Evolutionary conservation across 2,797 vertebrate species (phyloP).

Genomic region (Coluber constrictor): DNA sequence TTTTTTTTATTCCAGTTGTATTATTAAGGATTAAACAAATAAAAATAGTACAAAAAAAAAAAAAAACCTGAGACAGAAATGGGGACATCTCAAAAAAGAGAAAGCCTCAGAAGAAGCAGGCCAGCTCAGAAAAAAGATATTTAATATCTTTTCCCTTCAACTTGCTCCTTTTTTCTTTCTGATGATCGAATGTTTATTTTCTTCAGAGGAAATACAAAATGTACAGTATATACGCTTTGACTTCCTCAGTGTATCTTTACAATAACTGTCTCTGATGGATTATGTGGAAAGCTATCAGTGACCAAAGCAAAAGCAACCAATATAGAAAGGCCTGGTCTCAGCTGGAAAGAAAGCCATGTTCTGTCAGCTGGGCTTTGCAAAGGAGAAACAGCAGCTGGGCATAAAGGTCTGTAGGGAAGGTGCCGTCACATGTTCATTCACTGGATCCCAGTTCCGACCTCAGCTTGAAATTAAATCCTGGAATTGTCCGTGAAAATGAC

Average conservation of each 20-base stretch:
- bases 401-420: background rate
- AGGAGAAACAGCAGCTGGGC: background rate
- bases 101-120: background rate
- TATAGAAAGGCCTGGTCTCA: background rate
- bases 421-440: background rate
- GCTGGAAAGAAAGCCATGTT: background rate
- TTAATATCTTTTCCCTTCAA: background rate
- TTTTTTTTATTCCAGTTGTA: background rate
- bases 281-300: background rate
- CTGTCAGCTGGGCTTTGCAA: background rate
- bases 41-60: background rate
- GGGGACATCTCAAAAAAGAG: background rate
- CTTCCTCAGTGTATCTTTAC: background rate
- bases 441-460: background rate
- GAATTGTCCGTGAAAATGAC: background rate
- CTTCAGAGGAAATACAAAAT: background rate
- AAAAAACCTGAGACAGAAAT: background rate
- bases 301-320: background rate
- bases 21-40: background rate
- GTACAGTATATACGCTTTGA: background rate
- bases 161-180: background rate
- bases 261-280: background rate
- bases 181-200: background rate
- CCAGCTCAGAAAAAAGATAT: background rate
- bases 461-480: background rate